Base-by-base conservation (phyloP, 2,888 invertebrate genomes). In the Cephus nigrinus region DNA sequence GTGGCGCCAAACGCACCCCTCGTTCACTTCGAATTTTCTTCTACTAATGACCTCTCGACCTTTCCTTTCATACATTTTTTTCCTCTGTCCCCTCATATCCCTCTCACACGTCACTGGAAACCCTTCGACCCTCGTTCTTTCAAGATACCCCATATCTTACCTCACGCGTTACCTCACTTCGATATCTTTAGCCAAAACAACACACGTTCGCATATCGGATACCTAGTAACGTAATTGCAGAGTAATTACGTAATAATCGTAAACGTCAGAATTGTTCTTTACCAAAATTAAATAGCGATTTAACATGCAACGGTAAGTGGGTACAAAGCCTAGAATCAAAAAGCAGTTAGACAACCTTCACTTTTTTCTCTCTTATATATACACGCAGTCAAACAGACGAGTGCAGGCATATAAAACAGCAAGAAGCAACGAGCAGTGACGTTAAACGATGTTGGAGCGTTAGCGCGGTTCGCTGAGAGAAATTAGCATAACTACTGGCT, bases 401-500 rank as follows among this genome's bases (percentile, higher is more conserved):
- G 55, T 55, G 1, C 55, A 55, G 55, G 23, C 55, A 55, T 55
- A 23, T 9, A 23, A 55, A 55, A 55, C 2, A 55, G 55, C 55
- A 55, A 23, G 23, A 23, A 55, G 23, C 23, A 55, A 23, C 55
- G 33, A 71, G 71, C 71, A 31, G 71, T 71, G 30, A 33, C 71
- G 71, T 71, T 71, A 71, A 71, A 71, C 71, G 71, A 71, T 33
- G 31, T 33, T 33, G 32, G 23, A 33, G 31, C 2, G 32, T 23
- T 4, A 31, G 31, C 71, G 31, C 12, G 15, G 32, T 71, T 32
- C 71, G 31, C 23, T 9, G 71, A 71, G 4, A 35, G 35, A 74
- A 74, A 74, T 74, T 74, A 74, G 35, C 74, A 74, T 74, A 74
- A 74, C 34, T 35, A 35, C 30, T 12, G 12, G 74, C 35, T 33